Percentiles rank a stretch among this genome's conserved stretches.
phyloP scores from a whole-genome alignment of 2,797 vertebrate species.

The Poliocrania exsul region DNA sequence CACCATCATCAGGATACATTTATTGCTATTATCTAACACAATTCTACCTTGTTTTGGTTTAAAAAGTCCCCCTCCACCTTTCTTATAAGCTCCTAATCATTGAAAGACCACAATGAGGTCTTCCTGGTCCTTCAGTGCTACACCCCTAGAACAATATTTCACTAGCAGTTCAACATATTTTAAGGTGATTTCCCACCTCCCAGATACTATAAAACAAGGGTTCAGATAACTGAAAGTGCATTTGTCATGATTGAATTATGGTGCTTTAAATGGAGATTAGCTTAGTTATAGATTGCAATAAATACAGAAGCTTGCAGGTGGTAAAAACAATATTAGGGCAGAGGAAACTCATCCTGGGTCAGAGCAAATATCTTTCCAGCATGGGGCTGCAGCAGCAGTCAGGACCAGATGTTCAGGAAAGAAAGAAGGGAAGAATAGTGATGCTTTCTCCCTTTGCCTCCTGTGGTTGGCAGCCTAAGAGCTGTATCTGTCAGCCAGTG shows the following conservation, averaged over 20 bases:
- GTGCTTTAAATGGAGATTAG: not conserved
- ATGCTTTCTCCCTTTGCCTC: not conserved
- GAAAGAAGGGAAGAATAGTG: not conserved
- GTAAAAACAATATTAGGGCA: not conserved
- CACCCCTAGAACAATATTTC: not conserved
- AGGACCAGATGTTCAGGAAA: not conserved
- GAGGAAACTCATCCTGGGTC: not conserved
- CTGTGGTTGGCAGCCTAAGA: rapidly evolving
- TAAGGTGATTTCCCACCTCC: not conserved
- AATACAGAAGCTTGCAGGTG: not conserved
- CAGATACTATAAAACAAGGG: not conserved
- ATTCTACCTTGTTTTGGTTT: not conserved
- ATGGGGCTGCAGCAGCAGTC: not conserved
- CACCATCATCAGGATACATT: not conserved
- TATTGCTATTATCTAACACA: not conserved
- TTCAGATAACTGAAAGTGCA: not conserved
- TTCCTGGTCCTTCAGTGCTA: not conserved
- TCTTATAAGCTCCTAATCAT: rapidly evolving
- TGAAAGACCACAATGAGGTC: not conserved
- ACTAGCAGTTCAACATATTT: not conserved
- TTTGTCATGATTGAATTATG: not conserved
- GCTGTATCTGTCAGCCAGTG: not conserved
- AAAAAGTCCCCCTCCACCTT: not conserved
- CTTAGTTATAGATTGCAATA: not conserved
- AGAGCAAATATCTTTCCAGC: not conserved